phyloP scores from a whole-genome alignment of 2,113 vertebrate species.

The Melospiza georgiana region DNA sequence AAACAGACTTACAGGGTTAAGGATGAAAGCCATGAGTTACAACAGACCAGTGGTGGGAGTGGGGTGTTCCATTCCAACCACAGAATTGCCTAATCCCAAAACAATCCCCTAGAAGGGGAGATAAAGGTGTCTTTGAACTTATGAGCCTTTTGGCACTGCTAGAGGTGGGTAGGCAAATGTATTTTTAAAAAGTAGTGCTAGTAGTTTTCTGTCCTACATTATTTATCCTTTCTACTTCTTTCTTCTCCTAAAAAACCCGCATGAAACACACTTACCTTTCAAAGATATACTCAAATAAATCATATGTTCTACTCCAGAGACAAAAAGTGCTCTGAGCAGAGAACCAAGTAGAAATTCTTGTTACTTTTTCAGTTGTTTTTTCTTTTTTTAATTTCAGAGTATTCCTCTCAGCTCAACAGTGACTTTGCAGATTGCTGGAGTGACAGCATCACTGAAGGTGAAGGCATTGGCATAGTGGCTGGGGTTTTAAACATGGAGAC shows the following conservation, averaged over 20 bases:
- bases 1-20: slow-evolving; percentile 1
- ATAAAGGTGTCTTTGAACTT: slow-evolving; percentile 28
- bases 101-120: background rate
- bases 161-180: background rate
- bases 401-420: background rate
- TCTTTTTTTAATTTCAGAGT: background rate
- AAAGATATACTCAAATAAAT: background rate
- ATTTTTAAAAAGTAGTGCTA: background rate
- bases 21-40: background rate
- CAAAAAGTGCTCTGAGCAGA: background rate
- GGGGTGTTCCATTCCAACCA: background rate
- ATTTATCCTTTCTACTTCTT: background rate
- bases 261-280: background rate
- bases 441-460: background rate
- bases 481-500: background rate
- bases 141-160: background rate
- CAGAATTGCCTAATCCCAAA: slow-evolving; percentile 15
- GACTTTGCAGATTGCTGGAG: background rate
- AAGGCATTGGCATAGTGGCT: background rate
- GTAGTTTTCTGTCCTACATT: background rate
- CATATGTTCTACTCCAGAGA: background rate
- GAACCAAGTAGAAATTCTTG: background rate
- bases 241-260: background rate
- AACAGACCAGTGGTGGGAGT: background rate
- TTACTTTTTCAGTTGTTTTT: background rate